Percentiles rank a stretch among this genome's conserved stretches.
Conservation (phyloP, 1,140 invertebrate species). For the Apis florea region DNA sequence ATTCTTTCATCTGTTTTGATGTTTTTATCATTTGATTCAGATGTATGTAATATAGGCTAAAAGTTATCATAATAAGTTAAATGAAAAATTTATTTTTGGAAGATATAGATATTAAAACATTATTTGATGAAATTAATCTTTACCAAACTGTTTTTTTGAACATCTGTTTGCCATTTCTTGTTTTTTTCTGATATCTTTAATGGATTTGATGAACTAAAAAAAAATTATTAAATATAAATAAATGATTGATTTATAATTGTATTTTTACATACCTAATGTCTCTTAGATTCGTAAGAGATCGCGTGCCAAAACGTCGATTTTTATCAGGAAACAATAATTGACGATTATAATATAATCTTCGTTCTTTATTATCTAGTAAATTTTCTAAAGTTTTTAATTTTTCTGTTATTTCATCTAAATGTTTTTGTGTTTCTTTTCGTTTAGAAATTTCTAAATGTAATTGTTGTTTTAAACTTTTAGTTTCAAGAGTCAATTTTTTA, state of each 20-base stretch:
- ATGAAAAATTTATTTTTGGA: not conserved
- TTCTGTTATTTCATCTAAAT: conserved; percentile 83
- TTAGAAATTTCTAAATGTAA: conserved; percentile 85
- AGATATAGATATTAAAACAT: conserved; percentile 14
- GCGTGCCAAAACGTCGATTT: conserved; percentile 66
- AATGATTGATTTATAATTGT: not conserved
- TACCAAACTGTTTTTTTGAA: conserved; percentile 62
- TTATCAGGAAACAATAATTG: conserved; percentile 68
- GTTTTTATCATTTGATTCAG: conserved; percentile 50
- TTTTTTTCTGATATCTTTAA: conserved; percentile 29
- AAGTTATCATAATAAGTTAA: conserved; percentile 22
- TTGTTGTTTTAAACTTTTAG: conserved; percentile 87
- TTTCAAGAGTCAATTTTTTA: conserved; percentile 85
- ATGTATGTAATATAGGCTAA: conserved; percentile 52
- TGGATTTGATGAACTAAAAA: conserved; percentile 51
- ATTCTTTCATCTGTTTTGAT: conserved; percentile 10
- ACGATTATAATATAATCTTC: conserved; percentile 71
- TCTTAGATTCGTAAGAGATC: conserved; percentile 75
- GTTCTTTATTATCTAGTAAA: conserved; percentile 73
- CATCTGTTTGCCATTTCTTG: conserved; percentile 56
- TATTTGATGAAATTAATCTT: conserved; percentile 29
- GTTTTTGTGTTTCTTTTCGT: conserved; percentile 85
- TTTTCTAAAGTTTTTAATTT: conserved; percentile 83
- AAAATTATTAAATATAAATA: conserved; percentile 20
- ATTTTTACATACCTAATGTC: conserved; percentile 69